phyloP scores from a whole-genome alignment of 1,140 invertebrate species.

The Eumaeus atala region DNA sequence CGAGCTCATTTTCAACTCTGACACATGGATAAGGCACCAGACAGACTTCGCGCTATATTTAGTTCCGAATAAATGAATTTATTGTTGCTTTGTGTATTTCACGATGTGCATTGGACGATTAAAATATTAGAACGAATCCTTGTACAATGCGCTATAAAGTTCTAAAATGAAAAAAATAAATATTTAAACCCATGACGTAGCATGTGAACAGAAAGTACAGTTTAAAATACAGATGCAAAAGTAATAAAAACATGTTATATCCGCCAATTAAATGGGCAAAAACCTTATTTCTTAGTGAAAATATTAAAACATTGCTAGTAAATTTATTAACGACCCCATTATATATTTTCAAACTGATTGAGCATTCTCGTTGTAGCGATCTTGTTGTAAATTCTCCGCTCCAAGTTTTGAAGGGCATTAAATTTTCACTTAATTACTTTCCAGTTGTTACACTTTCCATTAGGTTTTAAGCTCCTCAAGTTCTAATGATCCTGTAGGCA shows the following conservation, averaged over 20 bases:
- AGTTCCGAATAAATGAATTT: constrained; percentile 11
- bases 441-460: constrained; percentile 18
- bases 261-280: no score
- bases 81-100: constrained; percentile 3
- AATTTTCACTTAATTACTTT: constrained; percentile 20
- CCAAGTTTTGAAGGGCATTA: constrained; percentile 20
- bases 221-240: not conserved
- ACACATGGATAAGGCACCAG: constrained; percentile 48
- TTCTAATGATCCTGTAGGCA: constrained; percentile 10
- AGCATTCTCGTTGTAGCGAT: constrained; percentile 14
- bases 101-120: no score
- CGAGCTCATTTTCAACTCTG: constrained; percentile 65
- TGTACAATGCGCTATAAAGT: no score
- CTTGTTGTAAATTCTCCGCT: constrained; percentile 17
- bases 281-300: no score
- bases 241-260: no score
- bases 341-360: constrained; percentile 16
- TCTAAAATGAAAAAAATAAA: no score
- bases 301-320: no score
- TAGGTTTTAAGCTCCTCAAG: constrained; percentile 15
- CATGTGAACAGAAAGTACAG: no score
- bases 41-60: constrained; percentile 6
- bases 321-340: not conserved
- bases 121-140: no score
- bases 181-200: no score